Percentiles rank a stretch among this genome's conserved stretches.
Evolutionary conservation across 1,140 invertebrate genomes (phyloP).

Genomic region (Holcopasites calliopsidis): DNA sequence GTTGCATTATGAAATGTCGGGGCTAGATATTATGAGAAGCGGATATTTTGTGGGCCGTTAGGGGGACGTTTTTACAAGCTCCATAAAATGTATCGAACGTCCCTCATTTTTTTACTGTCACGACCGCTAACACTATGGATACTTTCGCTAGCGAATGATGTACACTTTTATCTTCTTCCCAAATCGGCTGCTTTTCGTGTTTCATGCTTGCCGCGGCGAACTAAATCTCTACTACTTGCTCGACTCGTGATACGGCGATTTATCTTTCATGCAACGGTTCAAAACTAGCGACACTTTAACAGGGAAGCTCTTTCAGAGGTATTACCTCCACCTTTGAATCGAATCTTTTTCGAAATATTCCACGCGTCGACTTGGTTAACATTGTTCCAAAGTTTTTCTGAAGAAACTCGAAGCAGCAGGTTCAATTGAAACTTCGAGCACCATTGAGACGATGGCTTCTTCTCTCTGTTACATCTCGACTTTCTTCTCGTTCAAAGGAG

Average conservation of each 20-base stretch:
- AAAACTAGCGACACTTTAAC: background rate
- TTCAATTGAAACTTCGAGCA: background rate
- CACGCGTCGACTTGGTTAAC: background rate
- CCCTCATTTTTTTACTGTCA: background rate
- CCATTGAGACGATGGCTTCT: background rate
- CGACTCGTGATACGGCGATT: background rate
- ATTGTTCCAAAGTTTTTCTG: background rate
- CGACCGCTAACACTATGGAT: background rate
- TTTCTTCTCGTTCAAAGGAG: constrained; percentile 1
- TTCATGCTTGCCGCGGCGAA: background rate
- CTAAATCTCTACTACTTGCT: constrained; percentile 16
- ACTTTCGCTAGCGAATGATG: background rate
- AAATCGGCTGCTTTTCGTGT: background rate
- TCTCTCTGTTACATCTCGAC: background rate
- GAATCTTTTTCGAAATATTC: background rate
- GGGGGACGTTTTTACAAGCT: background rate
- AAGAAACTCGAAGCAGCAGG: background rate
- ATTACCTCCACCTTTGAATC: background rate
- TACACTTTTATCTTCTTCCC: background rate
- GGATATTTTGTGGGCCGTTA: constrained; percentile 35
- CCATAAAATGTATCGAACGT: constrained; percentile 36
- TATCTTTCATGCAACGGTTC: background rate
- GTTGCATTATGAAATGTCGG: constrained; percentile 43
- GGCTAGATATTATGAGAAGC: background rate
- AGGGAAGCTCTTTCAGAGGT: background rate